These are phyloP conservation scores for Heliconius sara DNA, from an alignment of 2,888 invertebrate genomes.

Conservation along the genomic window DNA sequence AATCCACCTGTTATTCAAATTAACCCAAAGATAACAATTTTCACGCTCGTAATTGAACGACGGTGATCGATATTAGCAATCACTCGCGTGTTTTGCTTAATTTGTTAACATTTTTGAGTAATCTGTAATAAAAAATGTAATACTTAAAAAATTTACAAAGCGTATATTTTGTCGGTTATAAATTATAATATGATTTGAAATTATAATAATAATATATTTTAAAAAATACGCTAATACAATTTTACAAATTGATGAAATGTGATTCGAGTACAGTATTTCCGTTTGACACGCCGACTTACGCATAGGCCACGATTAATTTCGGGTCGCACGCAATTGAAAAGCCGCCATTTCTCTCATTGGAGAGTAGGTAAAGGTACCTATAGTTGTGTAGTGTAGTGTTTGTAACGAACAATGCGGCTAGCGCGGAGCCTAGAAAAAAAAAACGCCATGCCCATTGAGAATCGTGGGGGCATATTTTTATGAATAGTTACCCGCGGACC, in stretches of 20 bases:
- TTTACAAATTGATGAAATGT: constrained; percentile 17
- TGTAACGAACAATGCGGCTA: constrained; percentile 47
- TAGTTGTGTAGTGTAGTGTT: constrained; percentile 1
- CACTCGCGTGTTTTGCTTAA: not conserved
- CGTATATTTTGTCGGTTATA: not conserved
- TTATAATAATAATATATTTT: not conserved
- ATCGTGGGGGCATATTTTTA: constrained; percentile 77
- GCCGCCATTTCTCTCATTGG: constrained; percentile 41
- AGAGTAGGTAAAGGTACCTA: constrained; percentile 38
- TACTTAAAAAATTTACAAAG: not conserved
- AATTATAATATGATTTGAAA: constrained; percentile 4
- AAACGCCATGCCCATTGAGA: constrained; percentile 70
- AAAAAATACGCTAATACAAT: constrained; percentile 6
- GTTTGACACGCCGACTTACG: constrained; percentile 20
- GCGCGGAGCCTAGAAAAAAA: constrained; percentile 52
- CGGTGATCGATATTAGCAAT: constrained; percentile 15
- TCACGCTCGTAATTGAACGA: constrained; percentile 27
- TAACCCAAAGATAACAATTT: constrained; percentile 52
- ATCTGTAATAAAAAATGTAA: not conserved
- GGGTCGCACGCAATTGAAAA: constrained; percentile 35
- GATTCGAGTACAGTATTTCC: constrained; percentile 19
- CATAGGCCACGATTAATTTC: constrained; percentile 27
- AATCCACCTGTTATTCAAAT: constrained; percentile 64
- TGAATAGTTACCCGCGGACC: constrained; percentile 67
- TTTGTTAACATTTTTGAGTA: constrained; percentile 5